Evolutionary conservation across 2,113 vertebrate genomes (phyloP), one percentile per base, ranked within the genome.

Genomic region (Dinomys branickii): DNA sequence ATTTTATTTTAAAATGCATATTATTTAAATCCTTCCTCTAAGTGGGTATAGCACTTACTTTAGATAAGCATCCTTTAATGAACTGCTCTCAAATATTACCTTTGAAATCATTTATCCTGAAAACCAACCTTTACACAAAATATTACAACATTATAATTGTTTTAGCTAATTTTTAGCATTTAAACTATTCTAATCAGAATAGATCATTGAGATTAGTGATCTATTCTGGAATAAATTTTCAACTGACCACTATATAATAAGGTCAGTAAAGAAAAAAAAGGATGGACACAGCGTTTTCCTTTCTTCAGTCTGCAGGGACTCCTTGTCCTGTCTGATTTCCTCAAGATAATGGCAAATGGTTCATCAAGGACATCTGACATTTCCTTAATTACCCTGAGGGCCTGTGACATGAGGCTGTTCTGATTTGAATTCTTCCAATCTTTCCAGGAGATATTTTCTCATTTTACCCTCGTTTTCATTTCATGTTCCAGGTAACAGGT

Each of bases 341-440:
- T 91, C 85, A 92, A 77, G 59, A 95, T 86, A 94, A 91, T 91
- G 85, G 47, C 88, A 92, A 96, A 88, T 83, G 50, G 11, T 38
- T 94, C 84, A 90, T 65, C 73, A 94, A 83, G 61, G 91, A 95
- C 94, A 97, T 78, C 17, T 97, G 94, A 91, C 90, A 94, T 97
- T 97, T 95, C 69, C 77, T 95, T 97, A 96, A 97, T 97, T 96
- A 95, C 63, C 38, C 56, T 92, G 14, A 88, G 77, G 92, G 17
- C 56, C 58, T 54, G 67, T 58, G 82, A 73, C 58, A 92, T 7
- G 30, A 91, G 35, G 12, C 26, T 52, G 30, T 94, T 80, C 87
- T 94, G 87, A 95, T 96, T 94, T 77, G 81, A 97, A 94, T 94
- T 88, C 22, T 87, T 90, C 22, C 44, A 85, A 20, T 75, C 94